phyloP scores from a whole-genome alignment of 2,113 vertebrate species.

The Psephotus haematonotus region DNA sequence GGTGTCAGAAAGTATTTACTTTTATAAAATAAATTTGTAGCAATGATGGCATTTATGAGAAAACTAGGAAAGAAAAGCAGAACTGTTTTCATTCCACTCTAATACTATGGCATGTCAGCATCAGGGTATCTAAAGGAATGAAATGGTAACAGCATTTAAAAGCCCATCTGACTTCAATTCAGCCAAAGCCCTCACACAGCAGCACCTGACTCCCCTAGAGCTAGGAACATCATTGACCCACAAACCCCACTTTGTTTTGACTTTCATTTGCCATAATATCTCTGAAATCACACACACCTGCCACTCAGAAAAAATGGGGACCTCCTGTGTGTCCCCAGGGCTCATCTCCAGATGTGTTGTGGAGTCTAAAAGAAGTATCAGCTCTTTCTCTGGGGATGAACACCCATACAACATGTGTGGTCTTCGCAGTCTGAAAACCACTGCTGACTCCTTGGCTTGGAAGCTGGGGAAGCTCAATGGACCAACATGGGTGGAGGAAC shows the following conservation, averaged over 20 bases:
- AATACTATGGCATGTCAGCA: neutral
- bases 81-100: neutral
- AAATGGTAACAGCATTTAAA: neutral
- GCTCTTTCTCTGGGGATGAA: neutral
- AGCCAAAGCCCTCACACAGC: neutral
- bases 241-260: neutral
- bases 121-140: neutral
- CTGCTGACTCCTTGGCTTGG: neutral
- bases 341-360: neutral
- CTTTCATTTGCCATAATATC: neutral
- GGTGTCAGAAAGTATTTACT: neutral
- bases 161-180: slow-evolving; percentile 5
- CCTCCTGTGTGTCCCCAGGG: fast-evolving
- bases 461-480: neutral
- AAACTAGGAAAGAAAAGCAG: neutral
- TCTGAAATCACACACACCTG: neutral
- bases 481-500: neutral
- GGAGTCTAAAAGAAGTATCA: neutral
- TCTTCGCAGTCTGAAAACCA: neutral
- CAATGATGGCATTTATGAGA: neutral
- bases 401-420: neutral
- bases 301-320: neutral
- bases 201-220: neutral
- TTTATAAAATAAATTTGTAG: neutral
- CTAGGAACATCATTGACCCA: neutral